A percentile compares a stretch with the other conserved stretches of the same genome.
Conservation (phyloP, 2,113 vertebrate genomes). For the Burhinus bistriatus region DNA sequence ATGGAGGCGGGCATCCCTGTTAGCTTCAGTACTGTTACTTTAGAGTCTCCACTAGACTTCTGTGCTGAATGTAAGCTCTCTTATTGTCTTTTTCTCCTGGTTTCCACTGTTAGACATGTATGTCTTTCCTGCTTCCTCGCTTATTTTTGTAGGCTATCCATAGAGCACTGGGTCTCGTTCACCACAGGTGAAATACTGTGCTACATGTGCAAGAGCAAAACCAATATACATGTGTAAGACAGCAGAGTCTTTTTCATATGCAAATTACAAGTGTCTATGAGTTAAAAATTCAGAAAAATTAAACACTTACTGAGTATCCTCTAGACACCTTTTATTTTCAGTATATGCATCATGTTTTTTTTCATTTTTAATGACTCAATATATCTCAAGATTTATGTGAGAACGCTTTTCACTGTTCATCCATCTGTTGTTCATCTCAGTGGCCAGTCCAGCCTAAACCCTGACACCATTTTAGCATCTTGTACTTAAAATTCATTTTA, state of each 20-base stretch:
- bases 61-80: neutral
- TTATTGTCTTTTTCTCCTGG: accelerated
- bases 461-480: neutral
- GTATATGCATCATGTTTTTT: neutral
- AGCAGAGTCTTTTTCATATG: neutral
- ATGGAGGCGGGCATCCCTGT: neutral
- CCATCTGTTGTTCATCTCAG: neutral
- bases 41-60: neutral
- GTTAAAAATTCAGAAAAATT: neutral
- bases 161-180: neutral
- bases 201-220: neutral
- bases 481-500: neutral
- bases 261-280: neutral
- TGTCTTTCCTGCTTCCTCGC: neutral
- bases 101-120: neutral
- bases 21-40: neutral
- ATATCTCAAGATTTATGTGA: neutral
- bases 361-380: neutral
- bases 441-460: too few species aligned
- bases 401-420: neutral
- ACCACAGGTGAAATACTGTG: neutral
- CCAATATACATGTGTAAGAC: neutral
- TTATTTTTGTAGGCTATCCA: neutral
- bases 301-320: neutral
- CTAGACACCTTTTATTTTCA: neutral